Evolutionary conservation across 37 sponge, comb jelly and placozoan species (phyloP).

Genomic region (Bolinopsis microptera): DNA sequence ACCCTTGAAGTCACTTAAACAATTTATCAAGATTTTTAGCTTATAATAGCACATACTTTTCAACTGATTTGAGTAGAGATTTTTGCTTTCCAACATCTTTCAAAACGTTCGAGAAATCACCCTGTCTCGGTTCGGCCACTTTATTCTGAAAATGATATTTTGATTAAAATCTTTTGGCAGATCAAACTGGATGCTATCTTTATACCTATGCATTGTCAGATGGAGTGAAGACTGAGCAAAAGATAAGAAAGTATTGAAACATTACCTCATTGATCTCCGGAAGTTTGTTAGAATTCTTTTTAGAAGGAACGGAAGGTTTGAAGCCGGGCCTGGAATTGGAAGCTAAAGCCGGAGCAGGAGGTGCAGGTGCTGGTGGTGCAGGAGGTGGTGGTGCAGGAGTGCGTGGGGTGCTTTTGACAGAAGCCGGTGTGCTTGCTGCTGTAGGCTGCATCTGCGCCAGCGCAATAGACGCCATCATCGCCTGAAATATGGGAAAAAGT

Average conservation of each 20-base stretch:
- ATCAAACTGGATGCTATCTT: neutral
- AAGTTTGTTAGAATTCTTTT: constrained; percentile 8
- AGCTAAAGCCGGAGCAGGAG: constrained; percentile 33
- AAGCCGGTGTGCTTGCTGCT: constrained; percentile 23
- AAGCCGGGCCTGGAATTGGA: neutral
- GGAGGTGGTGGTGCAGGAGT: neutral
- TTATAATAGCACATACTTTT: constrained; percentile 39
- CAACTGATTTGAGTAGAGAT: constrained; percentile 37
- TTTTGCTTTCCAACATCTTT: constrained; percentile 58
- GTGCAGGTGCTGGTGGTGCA: neutral
- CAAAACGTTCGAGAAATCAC: neutral
- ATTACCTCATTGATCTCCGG: constrained; percentile 49
- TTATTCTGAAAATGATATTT: neutral
- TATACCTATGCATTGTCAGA: too few relatives aligned
- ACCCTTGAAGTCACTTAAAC: neutral
- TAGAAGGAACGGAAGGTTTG: constrained; percentile 52
- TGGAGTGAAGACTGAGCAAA: too few relatives aligned
- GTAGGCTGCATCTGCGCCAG: constrained; percentile 29
- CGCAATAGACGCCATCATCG: constrained; percentile 50
- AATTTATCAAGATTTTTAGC: neutral
- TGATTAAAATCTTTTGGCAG: neutral
- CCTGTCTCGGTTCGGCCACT: neutral
- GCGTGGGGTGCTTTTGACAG: neutral
- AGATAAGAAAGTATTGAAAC: too few relatives aligned
- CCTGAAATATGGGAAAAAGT: neutral